Percentiles rank a stretch among this genome's conserved stretches.
Evolutionary conservation across 2,113 vertebrate genomes (phyloP).

Genomic region (Tetrao urogallus): DNA sequence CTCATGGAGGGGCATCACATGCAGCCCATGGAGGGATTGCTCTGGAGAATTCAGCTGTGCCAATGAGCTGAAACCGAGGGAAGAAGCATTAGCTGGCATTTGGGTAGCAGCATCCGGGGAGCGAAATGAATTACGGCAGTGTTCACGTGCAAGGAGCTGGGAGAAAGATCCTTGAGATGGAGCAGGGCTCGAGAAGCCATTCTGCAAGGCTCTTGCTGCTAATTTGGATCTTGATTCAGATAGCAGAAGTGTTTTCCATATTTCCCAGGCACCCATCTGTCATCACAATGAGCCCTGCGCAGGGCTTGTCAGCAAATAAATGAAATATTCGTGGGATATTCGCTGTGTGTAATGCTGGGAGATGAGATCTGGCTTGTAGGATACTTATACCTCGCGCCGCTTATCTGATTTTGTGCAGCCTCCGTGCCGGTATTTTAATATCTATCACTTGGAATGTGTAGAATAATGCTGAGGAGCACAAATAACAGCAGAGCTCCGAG

Average conservation of each 20-base stretch:
- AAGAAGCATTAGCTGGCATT: not conserved
- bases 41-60: not conserved
- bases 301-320: constrained; percentile 69
- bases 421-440: constrained; percentile 36
- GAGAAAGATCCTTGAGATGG: not conserved
- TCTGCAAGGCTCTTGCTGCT: constrained; percentile 43
- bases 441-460: not conserved
- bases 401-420: constrained; percentile 27
- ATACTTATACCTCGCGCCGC: not conserved
- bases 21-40: not conserved
- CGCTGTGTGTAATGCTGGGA: constrained; percentile 12
- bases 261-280: constrained; percentile 67
- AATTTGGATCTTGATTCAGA: constrained; percentile 63
- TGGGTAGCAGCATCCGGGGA: rapidly evolving
- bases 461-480: not conserved
- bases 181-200: not conserved
- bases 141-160: rapidly evolving
- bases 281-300: constrained; percentile 45
- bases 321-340: constrained; percentile 60
- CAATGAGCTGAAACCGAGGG: not conserved
- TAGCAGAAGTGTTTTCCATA: constrained; percentile 68
- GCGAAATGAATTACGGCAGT: not conserved
- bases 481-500: not conserved
- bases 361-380: constrained; percentile 19
- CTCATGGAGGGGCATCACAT: not conserved